Conservation (phyloP, 2,888 invertebrate species). For the Meghimatium bilineatum region DNA sequence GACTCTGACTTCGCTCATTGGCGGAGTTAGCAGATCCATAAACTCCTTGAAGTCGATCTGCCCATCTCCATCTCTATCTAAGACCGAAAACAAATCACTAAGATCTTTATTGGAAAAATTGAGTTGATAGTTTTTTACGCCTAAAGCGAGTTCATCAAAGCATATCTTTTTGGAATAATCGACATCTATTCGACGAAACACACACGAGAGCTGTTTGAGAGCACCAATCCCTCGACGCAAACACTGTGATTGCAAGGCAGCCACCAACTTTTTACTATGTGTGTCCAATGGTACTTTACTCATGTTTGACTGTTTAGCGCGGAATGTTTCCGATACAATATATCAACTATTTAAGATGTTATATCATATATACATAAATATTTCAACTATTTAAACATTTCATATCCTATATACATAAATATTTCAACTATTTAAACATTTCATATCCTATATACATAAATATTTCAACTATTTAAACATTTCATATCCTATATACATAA, state of each 20-base stretch:
- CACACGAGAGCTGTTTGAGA: slow-evolving; percentile 65
- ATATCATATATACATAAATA: no score
- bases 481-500: no score
- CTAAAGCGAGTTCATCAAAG: slow-evolving; percentile 66
- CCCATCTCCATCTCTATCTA: slow-evolving; percentile 68
- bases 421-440: no score
- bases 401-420: no score
- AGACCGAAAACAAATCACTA: slow-evolving; percentile 61
- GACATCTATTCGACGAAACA: slow-evolving; percentile 69
- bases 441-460: no score
- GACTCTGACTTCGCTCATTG: slow-evolving; percentile 61
- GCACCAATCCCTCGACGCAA: slow-evolving; percentile 63
- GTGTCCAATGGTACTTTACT: slow-evolving; percentile 12
- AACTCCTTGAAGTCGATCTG: slow-evolving; percentile 72
- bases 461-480: no score
- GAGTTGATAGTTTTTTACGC: slow-evolving; percentile 62
- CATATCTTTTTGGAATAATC: slow-evolving; percentile 69
- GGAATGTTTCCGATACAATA: not conserved
- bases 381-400: no score
- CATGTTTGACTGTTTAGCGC: not conserved
- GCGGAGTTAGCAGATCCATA: slow-evolving; percentile 64
- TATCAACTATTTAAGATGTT: no score
- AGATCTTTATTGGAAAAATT: slow-evolving; percentile 63
- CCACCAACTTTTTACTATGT: slow-evolving; percentile 55
- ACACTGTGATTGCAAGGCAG: slow-evolving; percentile 59